Base-by-base conservation (phyloP, 2,888 invertebrate species). In the Arrhopalites spinosus region DNA sequence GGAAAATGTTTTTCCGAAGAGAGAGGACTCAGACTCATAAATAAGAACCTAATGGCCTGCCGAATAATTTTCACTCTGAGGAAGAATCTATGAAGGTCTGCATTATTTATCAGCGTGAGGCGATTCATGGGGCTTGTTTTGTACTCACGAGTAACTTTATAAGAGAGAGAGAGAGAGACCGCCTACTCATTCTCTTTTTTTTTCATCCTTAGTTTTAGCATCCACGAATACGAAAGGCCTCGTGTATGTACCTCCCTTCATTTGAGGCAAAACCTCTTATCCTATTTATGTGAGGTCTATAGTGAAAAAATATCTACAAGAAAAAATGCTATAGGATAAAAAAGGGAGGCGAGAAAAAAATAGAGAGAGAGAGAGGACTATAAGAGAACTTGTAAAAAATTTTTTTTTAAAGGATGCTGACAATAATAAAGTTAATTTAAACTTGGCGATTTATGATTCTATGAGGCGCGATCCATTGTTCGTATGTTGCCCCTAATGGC, bases 21-120 rank as follows among this genome's bases (percentile, higher is more conserved):
- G 67, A 74, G 71, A 61, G 15, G 71, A 72, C 71, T 72, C 29
- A 76, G 67, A 25, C 77, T 75, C 78, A 70, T 78, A 78, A 78
- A 78, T 71, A 69, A 75, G 66, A 50, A 25, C 45, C 47, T 70
- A 75, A 78, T 75, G 68, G 78, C 69, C 78, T 78, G 75, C 75
- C 78, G 73, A 78, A 78, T 75, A 78, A 78, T 78, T 78, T 75
- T 78, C 75, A 74, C 74, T 71, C 66, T 47, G 70, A 69, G 71
- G 70, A 70, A 59, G 69, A 77, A 77, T 74, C 77, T 76, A 72
- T 53, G 66, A 67, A 76, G 76, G 76, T 67, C 72, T 68, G 56
- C 75, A 75, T 75, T 78, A 78, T 80, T 77, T 77, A 77, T 77
- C 77, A 77, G 77, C 73, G 50, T 77, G 77, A 77, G 73, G 77